A percentile compares a stretch with the other conserved stretches of the same genome.
Evolutionary conservation across 2,888 invertebrate species (phyloP).

Genomic region (Automeris io): DNA sequence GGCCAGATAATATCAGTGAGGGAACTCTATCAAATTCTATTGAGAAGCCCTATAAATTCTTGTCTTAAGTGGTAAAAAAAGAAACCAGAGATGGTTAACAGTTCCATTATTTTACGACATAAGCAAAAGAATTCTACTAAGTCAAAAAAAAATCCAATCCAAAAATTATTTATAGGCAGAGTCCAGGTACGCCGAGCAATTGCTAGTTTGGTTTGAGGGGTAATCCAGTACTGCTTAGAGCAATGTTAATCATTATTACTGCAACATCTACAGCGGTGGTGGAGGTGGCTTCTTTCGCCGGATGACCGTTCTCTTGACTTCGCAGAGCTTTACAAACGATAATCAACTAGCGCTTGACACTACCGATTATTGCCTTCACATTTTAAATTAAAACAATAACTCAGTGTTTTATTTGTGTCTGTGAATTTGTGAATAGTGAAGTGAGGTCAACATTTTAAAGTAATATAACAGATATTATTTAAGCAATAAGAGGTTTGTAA

Average conservation of each 20-base stretch:
- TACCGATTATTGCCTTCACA: conserved; percentile 14
- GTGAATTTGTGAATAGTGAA: background rate
- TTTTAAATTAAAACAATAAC: background rate
- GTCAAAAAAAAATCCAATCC: no score
- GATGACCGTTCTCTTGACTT: conserved; percentile 23
- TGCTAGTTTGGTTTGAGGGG: no score
- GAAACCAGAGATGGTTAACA: no score
- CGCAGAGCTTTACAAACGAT: conserved; percentile 23
- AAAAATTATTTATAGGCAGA: no score
- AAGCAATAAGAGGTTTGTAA: background rate
- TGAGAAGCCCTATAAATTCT: no score
- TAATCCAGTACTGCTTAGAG: no score
- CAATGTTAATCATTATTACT: conserved; percentile 13
- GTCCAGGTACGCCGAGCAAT: no score
- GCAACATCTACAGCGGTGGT: conserved; percentile 14
- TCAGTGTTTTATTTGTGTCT: background rate
- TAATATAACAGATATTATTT: background rate
- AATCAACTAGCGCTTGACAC: conserved; percentile 20
- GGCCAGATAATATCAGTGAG: no score
- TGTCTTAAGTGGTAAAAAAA: no score
- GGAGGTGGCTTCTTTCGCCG: conserved; percentile 25
- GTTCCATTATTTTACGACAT: no score
- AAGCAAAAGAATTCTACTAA: no score
- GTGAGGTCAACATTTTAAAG: background rate
- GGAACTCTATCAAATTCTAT: no score